A percentile compares a stretch with the other conserved stretches of the same genome.
phyloP scores from a whole-genome alignment of 2,797 vertebrate species.

The Rhadinocentrus ornatus region DNA sequence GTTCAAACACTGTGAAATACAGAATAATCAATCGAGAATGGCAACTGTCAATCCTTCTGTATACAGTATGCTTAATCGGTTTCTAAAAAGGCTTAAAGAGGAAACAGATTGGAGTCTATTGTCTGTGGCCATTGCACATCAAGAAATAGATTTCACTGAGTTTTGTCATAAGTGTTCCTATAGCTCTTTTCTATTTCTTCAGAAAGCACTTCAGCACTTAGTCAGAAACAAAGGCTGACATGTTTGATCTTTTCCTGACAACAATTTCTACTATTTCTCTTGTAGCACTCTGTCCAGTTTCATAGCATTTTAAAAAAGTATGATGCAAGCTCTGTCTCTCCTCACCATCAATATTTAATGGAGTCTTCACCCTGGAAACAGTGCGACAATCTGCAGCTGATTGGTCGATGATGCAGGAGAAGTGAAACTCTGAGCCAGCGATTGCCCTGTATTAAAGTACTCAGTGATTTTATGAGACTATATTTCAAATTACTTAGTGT shows the following conservation, averaged over 20 bases:
- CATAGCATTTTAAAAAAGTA: conserved; percentile 37
- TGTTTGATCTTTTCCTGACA: conserved; percentile 7
- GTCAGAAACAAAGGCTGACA: conserved; percentile 8
- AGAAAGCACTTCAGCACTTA: not conserved
- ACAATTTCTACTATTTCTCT: conserved; percentile 30
- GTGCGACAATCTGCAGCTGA: conserved; percentile 56
- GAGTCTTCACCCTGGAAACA: conserved; percentile 71
- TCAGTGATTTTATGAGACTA: conserved; percentile 9
- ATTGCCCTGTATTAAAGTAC: conserved; percentile 8
- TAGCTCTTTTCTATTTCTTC: not conserved
- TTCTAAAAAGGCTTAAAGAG: not conserved
- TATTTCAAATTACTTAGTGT: conserved; percentile 10
- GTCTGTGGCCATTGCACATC: not conserved
- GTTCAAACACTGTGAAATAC: too few species aligned
- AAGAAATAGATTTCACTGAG: conserved; percentile 5
- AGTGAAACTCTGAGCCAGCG: conserved; percentile 59
- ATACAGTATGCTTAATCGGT: too few species aligned
- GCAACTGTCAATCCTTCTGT: too few species aligned
- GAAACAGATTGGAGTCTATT: not conserved
- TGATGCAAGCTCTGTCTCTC: conserved; percentile 51
- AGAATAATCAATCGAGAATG: too few species aligned
- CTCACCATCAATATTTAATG: conserved; percentile 75
- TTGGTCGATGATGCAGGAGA: conserved; percentile 56
- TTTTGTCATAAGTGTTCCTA: not conserved
- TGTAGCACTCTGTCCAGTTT: conserved; percentile 24